Evolutionary conservation across 2,797 vertebrate species (phyloP).

Genomic region (Eurystomus glaucurus): DNA sequence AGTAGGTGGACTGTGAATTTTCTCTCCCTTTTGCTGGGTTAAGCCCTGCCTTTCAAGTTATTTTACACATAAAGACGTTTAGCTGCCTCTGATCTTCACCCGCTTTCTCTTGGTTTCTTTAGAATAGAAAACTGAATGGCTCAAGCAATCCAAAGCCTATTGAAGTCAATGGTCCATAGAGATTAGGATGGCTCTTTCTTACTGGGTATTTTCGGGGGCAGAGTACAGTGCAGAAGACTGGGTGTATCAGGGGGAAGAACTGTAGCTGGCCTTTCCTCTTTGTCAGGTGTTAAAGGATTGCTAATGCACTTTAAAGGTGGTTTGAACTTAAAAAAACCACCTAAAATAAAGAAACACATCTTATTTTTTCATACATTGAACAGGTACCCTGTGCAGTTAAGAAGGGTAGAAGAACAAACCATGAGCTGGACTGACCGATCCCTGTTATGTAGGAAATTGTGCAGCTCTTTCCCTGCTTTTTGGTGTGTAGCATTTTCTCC

Average conservation of each 20-base stretch:
- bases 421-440: accelerated
- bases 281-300: not conserved
- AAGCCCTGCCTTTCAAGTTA: conserved; percentile 59
- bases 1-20: conserved; percentile 64
- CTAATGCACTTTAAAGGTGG: not conserved
- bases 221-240: not conserved
- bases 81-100: conserved; percentile 29
- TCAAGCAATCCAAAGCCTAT: not conserved
- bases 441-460: not conserved
- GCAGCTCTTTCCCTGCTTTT: not conserved
- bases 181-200: conserved; percentile 38
- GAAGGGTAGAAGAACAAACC: not conserved
- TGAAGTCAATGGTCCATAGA: conserved; percentile 13
- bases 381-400: not conserved
- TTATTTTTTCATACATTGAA: not conserved
- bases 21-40: conserved; percentile 49
- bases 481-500: not conserved
- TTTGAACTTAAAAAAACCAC: not conserved
- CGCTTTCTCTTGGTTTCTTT: conserved; percentile 49
- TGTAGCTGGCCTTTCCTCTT: conserved; percentile 8
- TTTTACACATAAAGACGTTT: conserved; percentile 56
- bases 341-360: not conserved
- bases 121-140: conserved; percentile 40
- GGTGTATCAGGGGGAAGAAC: conserved; percentile 28
- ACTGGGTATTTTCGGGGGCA: conserved; percentile 12